phyloP scores from a whole-genome alignment of 2,888 invertebrate species.

The Operophtera brumata region DNA sequence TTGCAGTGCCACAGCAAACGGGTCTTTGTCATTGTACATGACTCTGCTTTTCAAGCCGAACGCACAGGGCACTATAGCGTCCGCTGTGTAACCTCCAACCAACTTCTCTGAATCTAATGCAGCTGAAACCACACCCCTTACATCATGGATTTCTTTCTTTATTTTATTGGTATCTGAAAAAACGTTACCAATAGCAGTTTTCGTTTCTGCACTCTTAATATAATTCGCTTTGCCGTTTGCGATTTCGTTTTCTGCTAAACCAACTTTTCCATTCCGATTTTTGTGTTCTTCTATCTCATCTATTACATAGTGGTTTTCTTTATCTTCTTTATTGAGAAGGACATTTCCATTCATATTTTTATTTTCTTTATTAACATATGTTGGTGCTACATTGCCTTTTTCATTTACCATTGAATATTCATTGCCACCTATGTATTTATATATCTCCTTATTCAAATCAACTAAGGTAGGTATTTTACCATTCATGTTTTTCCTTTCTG shows the following conservation, averaged over 20 bases:
- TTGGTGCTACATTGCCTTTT: not conserved
- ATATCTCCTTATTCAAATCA: not conserved
- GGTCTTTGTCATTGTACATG: slow-evolving; percentile 68
- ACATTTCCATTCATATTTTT: not conserved
- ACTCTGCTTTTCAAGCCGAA: slow-evolving; percentile 71
- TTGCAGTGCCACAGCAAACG: slow-evolving; percentile 70
- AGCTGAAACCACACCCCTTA: slow-evolving; percentile 25
- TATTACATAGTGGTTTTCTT: slow-evolving; percentile 1
- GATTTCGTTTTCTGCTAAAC: not conserved
- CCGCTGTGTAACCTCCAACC: slow-evolving; percentile 72
- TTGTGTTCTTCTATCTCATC: not conserved
- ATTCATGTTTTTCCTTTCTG: not conserved
- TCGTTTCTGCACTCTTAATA: not conserved
- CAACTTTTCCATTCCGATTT: not conserved
- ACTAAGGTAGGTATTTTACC: not conserved
- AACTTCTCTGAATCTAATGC: slow-evolving; percentile 62
- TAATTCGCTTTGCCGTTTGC: not conserved
- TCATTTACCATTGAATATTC: not conserved
- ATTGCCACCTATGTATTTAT: not conserved
- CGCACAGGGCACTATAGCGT: slow-evolving; percentile 74
- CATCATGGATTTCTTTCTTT: slow-evolving; percentile 21
- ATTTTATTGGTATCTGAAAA: not conserved
- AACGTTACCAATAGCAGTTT: not conserved
- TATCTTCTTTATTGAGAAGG: not conserved
- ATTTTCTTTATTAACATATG: not conserved